phyloP scores from a whole-genome alignment of 1,140 invertebrate species.

The Wiebesia pumilae region DNA sequence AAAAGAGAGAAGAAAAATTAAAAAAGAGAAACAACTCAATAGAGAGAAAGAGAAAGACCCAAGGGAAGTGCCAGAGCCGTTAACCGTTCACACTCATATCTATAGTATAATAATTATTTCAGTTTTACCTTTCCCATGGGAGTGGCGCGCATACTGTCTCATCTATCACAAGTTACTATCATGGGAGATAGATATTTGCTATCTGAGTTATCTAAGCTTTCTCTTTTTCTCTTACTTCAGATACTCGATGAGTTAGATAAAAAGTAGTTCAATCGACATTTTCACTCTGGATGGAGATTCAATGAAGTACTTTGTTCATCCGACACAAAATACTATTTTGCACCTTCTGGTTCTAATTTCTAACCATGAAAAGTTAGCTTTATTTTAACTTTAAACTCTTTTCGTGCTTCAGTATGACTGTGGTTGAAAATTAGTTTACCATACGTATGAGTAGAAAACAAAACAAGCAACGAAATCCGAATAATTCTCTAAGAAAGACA shows the following conservation, averaged over 20 bases:
- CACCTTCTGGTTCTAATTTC: no score
- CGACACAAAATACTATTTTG: neutral
- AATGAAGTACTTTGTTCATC: neutral
- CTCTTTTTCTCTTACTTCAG: neutral
- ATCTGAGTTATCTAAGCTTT: neutral
- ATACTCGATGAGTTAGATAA: neutral
- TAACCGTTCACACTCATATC: conserved; percentile 12
- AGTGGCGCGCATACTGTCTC: neutral
- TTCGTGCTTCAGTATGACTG: neutral
- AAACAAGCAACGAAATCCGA: neutral
- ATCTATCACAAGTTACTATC: conserved; percentile 36
- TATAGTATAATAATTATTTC: conserved; percentile 48
- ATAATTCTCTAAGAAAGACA: no score
- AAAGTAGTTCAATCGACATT: neutral
- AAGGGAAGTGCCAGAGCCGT: neutral
- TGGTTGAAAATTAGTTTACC: no score
- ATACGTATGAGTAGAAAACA: neutral
- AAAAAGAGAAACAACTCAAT: conserved; percentile 10
- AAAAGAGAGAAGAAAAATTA: neutral
- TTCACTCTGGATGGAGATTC: neutral
- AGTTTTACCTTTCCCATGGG: conserved; percentile 44
- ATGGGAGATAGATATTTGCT: neutral
- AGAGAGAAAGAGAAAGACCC: neutral
- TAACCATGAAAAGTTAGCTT: conserved; percentile 10
- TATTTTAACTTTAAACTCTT: conserved; percentile 33